These are phyloP conservation scores for Drosophila paucipuncta DNA, from an alignment of 2,888 invertebrate species.

Conservation along the genomic window DNA sequence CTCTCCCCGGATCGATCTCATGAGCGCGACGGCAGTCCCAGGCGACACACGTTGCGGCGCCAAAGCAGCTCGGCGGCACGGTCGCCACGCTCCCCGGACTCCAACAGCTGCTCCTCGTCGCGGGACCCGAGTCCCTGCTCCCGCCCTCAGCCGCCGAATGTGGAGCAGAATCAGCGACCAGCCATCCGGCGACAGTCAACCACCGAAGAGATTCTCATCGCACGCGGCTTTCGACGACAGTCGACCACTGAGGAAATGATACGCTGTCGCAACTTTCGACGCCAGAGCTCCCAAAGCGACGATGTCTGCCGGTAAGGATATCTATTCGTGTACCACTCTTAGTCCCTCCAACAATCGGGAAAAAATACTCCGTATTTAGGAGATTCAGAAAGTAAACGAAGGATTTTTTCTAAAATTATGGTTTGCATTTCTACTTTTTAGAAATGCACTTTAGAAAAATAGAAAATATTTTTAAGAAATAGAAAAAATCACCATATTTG, in stretches of 20 bases:
- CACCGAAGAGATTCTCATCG: conserved; percentile 95
- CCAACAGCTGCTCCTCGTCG: conserved; percentile 91
- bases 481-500: not conserved
- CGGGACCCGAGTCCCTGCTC: conserved; percentile 94
- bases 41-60: conserved; percentile 91
- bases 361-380: not conserved
- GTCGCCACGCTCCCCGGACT: conserved; percentile 88
- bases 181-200: conserved; percentile 94
- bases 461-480: not conserved
- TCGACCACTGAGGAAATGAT: conserved; percentile 98
- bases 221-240: conserved; percentile 94
- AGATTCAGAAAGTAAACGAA: not conserved
- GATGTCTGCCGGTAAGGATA: conserved; percentile 88
- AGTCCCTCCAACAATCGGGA: not conserved
- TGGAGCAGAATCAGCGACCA: conserved; percentile 88
- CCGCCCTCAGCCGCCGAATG: conserved; percentile 86
- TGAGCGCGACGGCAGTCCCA: conserved; percentile 92
- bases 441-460: not conserved
- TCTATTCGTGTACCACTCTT: not conserved
- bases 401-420: not conserved
- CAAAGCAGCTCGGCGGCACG: conserved; percentile 92
- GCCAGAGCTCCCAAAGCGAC: conserved; percentile 95
- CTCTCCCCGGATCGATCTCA: conserved; percentile 92
- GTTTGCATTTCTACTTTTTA: not conserved
- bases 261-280: conserved; percentile 94